Evolutionary conservation across 2,797 vertebrate genomes (phyloP).

Genomic region (Aplochiton taeniatus): DNA sequence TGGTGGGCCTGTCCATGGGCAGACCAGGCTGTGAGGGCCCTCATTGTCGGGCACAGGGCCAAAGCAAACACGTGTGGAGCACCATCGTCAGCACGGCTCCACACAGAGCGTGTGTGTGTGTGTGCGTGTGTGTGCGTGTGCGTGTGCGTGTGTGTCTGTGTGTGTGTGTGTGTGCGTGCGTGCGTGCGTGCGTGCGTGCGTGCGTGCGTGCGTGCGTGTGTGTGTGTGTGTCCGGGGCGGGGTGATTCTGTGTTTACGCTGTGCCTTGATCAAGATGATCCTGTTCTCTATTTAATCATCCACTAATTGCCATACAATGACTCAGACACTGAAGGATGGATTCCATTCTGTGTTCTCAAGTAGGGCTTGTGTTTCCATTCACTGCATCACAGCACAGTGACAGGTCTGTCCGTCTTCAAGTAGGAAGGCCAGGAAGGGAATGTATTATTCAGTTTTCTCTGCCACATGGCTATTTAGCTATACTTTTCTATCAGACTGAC

Average conservation of each 20-base stretch:
- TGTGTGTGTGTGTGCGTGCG: conserved; percentile 11
- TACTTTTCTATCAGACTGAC: conserved; percentile 45
- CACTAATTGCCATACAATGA: too few species aligned
- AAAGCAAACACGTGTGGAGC: too few species aligned
- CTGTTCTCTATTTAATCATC: conserved; percentile 2
- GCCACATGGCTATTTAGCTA: conserved; percentile 36
- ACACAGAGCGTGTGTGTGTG: conserved; percentile 1
- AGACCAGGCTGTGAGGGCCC: neutral
- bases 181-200: neutral
- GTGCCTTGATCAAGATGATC: conserved; percentile 2
- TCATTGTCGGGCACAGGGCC: conserved; percentile 4
- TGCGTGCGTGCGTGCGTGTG: conserved; percentile 9
- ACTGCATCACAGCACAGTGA: neutral
- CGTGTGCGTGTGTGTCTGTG: conserved; percentile 8
- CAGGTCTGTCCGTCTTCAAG: conserved; percentile 30
- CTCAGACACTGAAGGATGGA: conserved; percentile 33
- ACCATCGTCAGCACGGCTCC: too few species aligned
- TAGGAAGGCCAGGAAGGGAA: conserved; percentile 18
- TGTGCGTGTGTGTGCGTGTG: conserved; percentile 2
- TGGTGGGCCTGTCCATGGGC: neutral
- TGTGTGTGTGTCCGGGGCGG: neutral
- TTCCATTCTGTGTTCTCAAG: conserved; percentile 17
- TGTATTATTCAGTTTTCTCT: conserved; percentile 36
- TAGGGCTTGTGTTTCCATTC: conserved; percentile 7
- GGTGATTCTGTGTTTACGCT: neutral